Evolutionary conservation across 2,888 invertebrate genomes (phyloP).

Genomic region (Cotesia congregata): DNA sequence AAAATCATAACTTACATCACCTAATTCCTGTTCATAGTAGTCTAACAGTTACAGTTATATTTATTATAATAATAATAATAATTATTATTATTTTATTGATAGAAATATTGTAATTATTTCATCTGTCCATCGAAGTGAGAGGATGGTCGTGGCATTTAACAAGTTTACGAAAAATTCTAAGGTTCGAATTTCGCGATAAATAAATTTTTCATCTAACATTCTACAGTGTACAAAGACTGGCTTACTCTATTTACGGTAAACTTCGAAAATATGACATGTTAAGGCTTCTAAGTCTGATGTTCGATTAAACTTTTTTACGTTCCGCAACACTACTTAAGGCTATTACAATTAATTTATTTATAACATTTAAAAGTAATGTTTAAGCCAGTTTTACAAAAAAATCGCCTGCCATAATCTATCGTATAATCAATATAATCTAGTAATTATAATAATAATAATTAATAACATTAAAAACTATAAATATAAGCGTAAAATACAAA

Average conservation of each 20-base stretch:
- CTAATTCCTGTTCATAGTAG: slow-evolving; percentile 12
- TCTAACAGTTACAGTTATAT: slow-evolving; percentile 6
- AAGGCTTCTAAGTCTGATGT: neutral
- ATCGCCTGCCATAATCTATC: slow-evolving; percentile 55
- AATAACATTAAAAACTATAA: slow-evolving; percentile 8
- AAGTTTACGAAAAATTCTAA: slow-evolving; percentile 5
- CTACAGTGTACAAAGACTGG: slow-evolving; percentile 42
- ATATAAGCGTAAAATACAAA: neutral
- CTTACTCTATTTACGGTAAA: neutral
- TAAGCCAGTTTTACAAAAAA: slow-evolving; percentile 47
- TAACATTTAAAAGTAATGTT: neutral
- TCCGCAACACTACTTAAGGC: neutral
- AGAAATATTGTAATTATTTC: neutral
- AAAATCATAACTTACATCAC: slow-evolving; percentile 18
- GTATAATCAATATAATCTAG: slow-evolving; percentile 50
- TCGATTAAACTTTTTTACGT: slow-evolving; percentile 1
- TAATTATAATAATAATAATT: slow-evolving; percentile 36
- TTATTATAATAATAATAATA: neutral
- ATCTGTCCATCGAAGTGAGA: neutral
- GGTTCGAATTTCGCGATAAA: slow-evolving; percentile 25
- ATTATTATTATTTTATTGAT: neutral
- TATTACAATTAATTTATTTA: neutral
- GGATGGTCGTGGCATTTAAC: slow-evolving; percentile 18
- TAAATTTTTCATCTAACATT: slow-evolving; percentile 32
- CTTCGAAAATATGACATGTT: no score